These are phyloP conservation scores for Neosilurus hyrtlii DNA, from an alignment of 2,797 vertebrate species.

Conservation along the genomic window DNA sequence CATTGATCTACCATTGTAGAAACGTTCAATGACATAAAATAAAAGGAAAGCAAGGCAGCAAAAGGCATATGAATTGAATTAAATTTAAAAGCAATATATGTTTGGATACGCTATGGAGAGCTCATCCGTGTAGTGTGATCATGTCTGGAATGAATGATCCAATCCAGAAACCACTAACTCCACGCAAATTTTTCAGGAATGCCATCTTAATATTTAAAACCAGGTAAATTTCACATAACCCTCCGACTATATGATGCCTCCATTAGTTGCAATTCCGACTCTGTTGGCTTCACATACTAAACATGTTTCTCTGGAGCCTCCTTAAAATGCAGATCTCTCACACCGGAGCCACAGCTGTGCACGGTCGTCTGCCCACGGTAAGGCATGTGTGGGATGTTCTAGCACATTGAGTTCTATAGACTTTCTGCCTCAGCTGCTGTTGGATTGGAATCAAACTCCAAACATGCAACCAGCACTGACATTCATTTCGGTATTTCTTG, in stretches of 20 bases:
- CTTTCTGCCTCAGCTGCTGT: slow-evolving; percentile 64
- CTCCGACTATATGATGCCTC: background rate
- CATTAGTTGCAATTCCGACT: slow-evolving; percentile 1
- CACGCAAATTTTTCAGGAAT: background rate
- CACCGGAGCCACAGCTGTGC: slow-evolving; percentile 58
- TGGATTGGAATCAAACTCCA: slow-evolving; percentile 52
- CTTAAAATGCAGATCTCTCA: slow-evolving; percentile 48
- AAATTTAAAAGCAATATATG: background rate
- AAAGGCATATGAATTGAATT: background rate
- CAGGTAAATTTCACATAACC: background rate
- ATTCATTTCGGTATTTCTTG: slow-evolving; percentile 43
- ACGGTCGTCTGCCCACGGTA: slow-evolving; percentile 57
- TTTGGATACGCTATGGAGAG: background rate
- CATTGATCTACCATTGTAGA: background rate
- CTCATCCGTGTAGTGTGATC: background rate
- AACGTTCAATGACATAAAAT: background rate
- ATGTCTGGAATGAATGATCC: background rate
- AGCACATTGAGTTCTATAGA: slow-evolving; percentile 58
- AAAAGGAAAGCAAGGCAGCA: background rate
- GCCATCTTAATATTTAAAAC: background rate
- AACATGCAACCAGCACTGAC: slow-evolving; percentile 44
- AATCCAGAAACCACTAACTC: background rate
- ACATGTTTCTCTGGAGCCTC: slow-evolving; percentile 44
- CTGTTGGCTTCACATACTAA: slow-evolving; percentile 33
- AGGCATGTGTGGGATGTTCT: slow-evolving; percentile 59